Conservation (phyloP, 2,888 invertebrate species). For the Campoplex capitator region DNA sequence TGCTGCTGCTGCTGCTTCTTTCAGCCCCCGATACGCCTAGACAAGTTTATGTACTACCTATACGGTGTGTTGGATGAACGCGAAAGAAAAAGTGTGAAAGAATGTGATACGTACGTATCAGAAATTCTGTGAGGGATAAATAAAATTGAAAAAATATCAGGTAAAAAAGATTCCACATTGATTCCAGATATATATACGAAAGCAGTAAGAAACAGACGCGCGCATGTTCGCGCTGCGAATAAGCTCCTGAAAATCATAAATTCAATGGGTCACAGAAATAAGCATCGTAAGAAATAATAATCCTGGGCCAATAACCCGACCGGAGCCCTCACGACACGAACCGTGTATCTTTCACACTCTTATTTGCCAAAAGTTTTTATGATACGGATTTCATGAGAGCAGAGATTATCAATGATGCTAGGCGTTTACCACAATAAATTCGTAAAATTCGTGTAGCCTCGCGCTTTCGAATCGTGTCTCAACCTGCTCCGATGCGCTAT, state of each 20-base stretch:
- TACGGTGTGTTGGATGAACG: neutral
- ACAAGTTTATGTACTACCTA: slow-evolving; percentile 15
- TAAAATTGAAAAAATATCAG: neutral
- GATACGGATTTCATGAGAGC: no score
- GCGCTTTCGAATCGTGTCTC: slow-evolving; percentile 5
- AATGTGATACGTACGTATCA: neutral
- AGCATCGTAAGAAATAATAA: neutral
- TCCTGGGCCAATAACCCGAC: neutral
- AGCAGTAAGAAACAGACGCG: slow-evolving; percentile 2
- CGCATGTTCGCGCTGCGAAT: neutral
- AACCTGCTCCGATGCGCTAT: slow-evolving; percentile 20
- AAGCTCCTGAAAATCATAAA: neutral
- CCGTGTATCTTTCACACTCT: neutral
- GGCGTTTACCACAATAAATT: neutral
- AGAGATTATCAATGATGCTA: neutral
- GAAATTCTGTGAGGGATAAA: neutral
- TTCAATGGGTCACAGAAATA: neutral
- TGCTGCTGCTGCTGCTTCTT: neutral
- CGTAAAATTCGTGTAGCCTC: neutral
- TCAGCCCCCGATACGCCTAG: neutral
- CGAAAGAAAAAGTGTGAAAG: neutral
- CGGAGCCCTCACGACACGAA: neutral
- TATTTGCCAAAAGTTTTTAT: neutral
- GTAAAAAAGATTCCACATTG: neutral
- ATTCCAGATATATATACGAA: neutral